phyloP scores from a whole-genome alignment of 2,113 vertebrate genomes.

The Chunga burmeisteri region DNA sequence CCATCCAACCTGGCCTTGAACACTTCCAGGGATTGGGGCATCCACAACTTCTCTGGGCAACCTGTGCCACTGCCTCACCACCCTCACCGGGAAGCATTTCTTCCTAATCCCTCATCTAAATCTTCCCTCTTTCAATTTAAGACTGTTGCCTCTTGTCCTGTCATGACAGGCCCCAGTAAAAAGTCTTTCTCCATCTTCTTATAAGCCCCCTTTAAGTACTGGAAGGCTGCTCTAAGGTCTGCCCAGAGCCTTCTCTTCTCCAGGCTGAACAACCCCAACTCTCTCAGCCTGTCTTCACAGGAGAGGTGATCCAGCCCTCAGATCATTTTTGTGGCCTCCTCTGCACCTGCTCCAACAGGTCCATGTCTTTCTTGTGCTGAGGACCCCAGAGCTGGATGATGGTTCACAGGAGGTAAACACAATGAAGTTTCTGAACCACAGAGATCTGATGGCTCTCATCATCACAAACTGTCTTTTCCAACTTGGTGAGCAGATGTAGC shows the following conservation, averaged over 20 bases:
- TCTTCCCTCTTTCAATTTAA: neutral
- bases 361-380: no score
- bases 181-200: neutral
- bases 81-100: fast-evolving
- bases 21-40: no score
- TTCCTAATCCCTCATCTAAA: neutral
- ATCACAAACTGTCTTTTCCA: neutral
- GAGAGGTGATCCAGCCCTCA: no score
- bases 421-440: neutral
- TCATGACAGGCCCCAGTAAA: neutral
- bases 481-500: neutral
- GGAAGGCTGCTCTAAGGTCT: neutral
- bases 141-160: neutral
- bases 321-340: no score
- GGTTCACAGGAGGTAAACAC: neutral
- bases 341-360: no score
- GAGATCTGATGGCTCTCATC: neutral
- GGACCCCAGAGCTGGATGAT: neutral
- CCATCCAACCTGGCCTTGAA: no score
- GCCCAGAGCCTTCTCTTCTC: no score
- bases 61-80: no score
- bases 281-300: no score
- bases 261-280: no score
- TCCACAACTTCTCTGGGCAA: no score
- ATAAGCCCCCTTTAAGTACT: neutral